A percentile compares a stretch with the other conserved stretches of the same genome.
These are phyloP conservation scores for Microctenopoma lineatum DNA, from an alignment of 2,797 vertebrate species.

Conservation along the genomic window DNA sequence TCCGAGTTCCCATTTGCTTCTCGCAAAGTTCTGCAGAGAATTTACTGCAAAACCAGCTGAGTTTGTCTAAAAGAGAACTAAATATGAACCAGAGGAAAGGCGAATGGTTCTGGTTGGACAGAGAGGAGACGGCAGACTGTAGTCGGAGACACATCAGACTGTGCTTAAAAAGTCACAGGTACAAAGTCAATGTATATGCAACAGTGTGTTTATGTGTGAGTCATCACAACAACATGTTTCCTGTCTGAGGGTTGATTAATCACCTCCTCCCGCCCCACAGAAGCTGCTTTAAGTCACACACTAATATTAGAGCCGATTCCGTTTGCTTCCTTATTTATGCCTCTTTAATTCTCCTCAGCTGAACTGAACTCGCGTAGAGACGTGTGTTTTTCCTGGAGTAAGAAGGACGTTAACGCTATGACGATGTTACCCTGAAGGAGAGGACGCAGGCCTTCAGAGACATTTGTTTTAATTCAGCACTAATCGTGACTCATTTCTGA, in stretches of 20 bases:
- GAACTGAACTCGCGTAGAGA: slow-evolving; percentile 6
- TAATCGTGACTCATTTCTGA: not conserved
- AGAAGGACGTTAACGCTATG: too few species aligned
- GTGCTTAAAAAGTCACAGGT: slow-evolving; percentile 56
- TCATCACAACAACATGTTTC: slow-evolving; percentile 72
- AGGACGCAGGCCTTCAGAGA: too few species aligned
- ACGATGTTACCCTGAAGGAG: too few species aligned
- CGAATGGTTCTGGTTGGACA: not conserved
- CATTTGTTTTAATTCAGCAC: not conserved
- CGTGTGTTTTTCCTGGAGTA: too few species aligned
- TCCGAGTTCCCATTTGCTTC: not conserved
- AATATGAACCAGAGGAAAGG: not conserved
- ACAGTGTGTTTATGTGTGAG: slow-evolving; percentile 58
- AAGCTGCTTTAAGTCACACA: slow-evolving; percentile 52
- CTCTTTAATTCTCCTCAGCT: slow-evolving; percentile 11
- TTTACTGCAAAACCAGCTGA: slow-evolving; percentile 31
- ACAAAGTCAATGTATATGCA: slow-evolving; percentile 47
- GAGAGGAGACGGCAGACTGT: not conserved
- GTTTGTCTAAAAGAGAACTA: slow-evolving; percentile 4
- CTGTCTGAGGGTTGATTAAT: slow-evolving; percentile 64
- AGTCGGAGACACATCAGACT: slow-evolving; percentile 15
- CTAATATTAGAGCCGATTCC: slow-evolving; percentile 68
- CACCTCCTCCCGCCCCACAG: slow-evolving; percentile 58
- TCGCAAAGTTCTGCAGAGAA: not conserved
- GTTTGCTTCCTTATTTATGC: slow-evolving; percentile 31